Evolutionary conservation across 2,797 vertebrate species (phyloP).

Genomic region (Dendrocincla tyrannina): DNA sequence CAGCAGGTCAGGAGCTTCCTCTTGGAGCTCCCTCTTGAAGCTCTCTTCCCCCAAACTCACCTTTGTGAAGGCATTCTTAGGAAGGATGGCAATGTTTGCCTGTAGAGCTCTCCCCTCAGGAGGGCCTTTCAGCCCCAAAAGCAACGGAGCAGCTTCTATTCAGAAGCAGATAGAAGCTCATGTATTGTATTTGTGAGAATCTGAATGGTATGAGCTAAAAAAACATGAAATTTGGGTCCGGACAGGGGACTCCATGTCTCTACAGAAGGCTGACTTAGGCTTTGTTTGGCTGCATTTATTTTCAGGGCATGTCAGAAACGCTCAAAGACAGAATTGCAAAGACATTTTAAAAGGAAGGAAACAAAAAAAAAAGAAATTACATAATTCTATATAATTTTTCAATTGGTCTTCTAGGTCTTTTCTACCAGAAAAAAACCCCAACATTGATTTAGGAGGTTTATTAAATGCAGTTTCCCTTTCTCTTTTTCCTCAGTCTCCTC

Average conservation of each 20-base stretch:
- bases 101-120: background rate
- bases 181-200: background rate
- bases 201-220: background rate
- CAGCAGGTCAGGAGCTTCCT: background rate
- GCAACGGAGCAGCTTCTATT: background rate
- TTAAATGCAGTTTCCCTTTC: background rate
- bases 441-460: background rate
- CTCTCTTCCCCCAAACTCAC: background rate
- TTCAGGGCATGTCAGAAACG: background rate
- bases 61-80: background rate
- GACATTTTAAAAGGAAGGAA: background rate
- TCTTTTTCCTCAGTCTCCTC: background rate
- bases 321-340: background rate
- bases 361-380: background rate
- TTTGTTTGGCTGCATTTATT: background rate
- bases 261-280: background rate
- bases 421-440: background rate
- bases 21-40: too few species aligned
- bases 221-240: background rate
- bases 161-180: background rate
- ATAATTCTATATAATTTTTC: background rate
- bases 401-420: background rate
- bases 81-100: background rate
- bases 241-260: background rate
- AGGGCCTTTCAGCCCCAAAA: background rate